Conservation (phyloP, 1,140 invertebrate genomes). For the Aphaenogaster rudis region DNA sequence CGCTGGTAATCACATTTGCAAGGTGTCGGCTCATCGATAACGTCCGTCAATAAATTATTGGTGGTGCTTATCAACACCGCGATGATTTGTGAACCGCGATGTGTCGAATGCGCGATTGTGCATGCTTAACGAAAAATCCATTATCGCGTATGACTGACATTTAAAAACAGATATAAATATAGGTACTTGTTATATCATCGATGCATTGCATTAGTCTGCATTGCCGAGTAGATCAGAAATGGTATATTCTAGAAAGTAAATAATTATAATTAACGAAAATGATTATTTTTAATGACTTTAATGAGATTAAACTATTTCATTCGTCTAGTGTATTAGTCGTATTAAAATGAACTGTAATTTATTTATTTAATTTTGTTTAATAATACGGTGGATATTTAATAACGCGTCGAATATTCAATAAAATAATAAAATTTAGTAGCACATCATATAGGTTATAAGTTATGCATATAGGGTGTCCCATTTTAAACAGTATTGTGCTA, state of each 20-base stretch:
- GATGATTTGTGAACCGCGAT: conserved; percentile 39
- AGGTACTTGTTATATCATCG: neutral
- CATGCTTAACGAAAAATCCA: conserved; percentile 50
- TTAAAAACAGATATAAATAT: neutral
- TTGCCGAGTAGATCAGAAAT: neutral
- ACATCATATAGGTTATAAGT: too few relatives aligned
- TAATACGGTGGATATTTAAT: neutral
- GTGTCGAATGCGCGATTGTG: conserved; percentile 24
- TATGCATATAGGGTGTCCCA: neutral
- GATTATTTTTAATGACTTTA: neutral
- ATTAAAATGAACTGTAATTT: neutral
- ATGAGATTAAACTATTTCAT: neutral
- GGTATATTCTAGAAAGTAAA: neutral
- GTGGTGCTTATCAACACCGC: conserved; percentile 34
- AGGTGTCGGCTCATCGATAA: conserved; percentile 54
- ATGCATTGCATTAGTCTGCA: neutral
- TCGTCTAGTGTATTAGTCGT: neutral
- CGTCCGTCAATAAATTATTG: conserved; percentile 53
- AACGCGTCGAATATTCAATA: conserved; percentile 10
- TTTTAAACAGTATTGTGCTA: too few relatives aligned
- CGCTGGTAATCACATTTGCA: conserved; percentile 39
- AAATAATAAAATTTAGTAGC: conserved; percentile 19
- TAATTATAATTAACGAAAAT: neutral
- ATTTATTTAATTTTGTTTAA: neutral
- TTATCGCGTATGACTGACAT: conserved; percentile 3